Conservation (phyloP, 2,113 vertebrate genomes). For the Thamnophis sirtalis region DNA sequence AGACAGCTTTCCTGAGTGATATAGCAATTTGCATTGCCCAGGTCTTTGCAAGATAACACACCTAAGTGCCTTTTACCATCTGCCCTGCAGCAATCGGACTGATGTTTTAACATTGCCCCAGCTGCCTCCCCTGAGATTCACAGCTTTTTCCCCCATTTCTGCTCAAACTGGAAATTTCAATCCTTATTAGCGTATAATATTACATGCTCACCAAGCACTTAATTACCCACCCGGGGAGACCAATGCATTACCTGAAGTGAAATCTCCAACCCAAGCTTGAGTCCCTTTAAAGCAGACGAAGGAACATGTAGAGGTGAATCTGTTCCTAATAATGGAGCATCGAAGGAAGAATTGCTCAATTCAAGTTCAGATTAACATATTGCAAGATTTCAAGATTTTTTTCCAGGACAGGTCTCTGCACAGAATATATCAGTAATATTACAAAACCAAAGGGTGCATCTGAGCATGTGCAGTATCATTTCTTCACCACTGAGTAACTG, state of each 20-base stretch:
- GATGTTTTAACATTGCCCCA: not conserved
- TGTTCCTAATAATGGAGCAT: no score
- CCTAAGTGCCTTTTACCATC: not conserved
- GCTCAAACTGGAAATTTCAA: not conserved
- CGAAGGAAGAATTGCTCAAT: not conserved
- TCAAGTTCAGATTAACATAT: not conserved
- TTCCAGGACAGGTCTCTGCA: not conserved
- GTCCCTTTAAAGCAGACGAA: not conserved
- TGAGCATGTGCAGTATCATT: not conserved
- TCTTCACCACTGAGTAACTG: not conserved
- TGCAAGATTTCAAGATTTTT: not conserved
- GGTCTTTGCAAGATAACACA: not conserved
- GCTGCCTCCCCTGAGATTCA: not conserved
- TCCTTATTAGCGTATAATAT: constrained; percentile 2
- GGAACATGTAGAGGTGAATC: no score
- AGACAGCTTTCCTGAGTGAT: not conserved
- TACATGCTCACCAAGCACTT: constrained; percentile 5
- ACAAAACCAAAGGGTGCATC: not conserved
- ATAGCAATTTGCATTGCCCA: not conserved
- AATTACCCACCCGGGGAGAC: not conserved
- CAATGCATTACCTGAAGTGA: not conserved
- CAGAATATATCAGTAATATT: not conserved
- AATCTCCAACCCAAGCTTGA: not conserved
- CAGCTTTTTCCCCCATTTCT: not conserved
- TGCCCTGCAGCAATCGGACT: not conserved